Evolutionary conservation across 2,888 invertebrate species (phyloP), one percentile per base, ranked within the genome.

Genomic region (Rosalia funebris): DNA sequence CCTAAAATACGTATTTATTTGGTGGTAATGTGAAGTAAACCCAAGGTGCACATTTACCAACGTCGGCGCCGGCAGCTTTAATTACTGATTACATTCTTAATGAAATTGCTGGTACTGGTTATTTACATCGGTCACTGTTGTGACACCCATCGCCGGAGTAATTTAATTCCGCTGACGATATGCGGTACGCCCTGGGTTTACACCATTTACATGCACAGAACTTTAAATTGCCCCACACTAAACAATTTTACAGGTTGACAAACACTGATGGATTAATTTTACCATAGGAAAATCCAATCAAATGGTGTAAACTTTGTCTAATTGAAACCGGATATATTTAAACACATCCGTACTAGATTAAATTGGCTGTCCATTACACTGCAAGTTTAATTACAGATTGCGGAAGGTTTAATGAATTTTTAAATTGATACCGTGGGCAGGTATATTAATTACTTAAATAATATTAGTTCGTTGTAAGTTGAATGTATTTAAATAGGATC

Each of bases 211-310:
- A 20, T 39, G 41, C 12, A 34, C 25, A 56, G 41, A 15, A 41
- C 41, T 48, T 42, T 19, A 47, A 56, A 41, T 47, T 47, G 15
- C 41, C 46, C 41, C 20, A 20, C 32, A 57, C 56, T 42, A 41
- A 57, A 57, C 32, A 19, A 19, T 41, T 12, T 31, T 20, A 41
- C 47, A 48, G 36, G 34, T 50, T 58, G 62, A 58, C 53, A 59
- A 62, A 59, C 25, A 50, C 41, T 55, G 59, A 59, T n/a, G n/a
- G n/a, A n/a, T n/a, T n/a, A 48, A 62, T 61, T 61, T 53, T 46
- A 20, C 53, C 45, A 45, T 48, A 47, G 56, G 59, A 50, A 64
- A 61, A 61, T 62, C 45, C 57, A 61, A 64, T 64, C 59, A 48
- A 54, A 57, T 36, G 54, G 57, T 57, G 61, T 61, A 61, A 61